These are phyloP conservation scores for Coptotermes formosanus DNA, from an alignment of 1,140 invertebrate genomes.

Conservation along the genomic window DNA sequence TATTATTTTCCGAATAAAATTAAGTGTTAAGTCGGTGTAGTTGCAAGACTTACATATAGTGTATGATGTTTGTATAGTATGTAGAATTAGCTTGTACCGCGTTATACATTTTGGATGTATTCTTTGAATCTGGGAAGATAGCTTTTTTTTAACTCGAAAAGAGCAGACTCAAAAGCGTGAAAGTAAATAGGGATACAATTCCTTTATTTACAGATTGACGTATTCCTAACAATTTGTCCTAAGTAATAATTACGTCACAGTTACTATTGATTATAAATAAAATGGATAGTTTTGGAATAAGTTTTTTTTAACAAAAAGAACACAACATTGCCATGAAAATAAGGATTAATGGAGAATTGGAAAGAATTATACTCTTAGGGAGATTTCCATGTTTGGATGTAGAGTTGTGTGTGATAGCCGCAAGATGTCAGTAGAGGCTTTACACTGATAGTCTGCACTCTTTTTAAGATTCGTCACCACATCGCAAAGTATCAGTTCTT, in stretches of 20 bases:
- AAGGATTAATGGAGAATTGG: not conserved
- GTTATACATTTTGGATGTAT: not conserved
- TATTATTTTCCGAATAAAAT: conserved; percentile 19
- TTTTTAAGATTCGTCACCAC: not conserved
- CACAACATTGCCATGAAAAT: not conserved
- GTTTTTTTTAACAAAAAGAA: not conserved
- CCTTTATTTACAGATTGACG: conserved; percentile 16
- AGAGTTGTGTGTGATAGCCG: conserved; percentile 9
- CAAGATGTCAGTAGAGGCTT: not conserved
- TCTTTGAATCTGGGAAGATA: conserved; percentile 20
- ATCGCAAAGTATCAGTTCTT: not conserved
- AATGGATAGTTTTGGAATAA: conserved; percentile 28
- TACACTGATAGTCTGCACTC: not conserved
- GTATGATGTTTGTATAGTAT: conserved; percentile 18
- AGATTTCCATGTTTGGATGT: not conserved
- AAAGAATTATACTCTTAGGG: not conserved
- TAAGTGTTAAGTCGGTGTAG: conserved; percentile 21
- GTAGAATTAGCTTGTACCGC: conserved; percentile 15
- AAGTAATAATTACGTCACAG: not conserved
- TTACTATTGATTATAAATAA: conserved; percentile 25
- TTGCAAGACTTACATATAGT: not conserved
- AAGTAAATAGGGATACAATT: not conserved
- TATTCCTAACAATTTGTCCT: conserved; percentile 2
- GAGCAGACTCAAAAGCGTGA: not conserved
- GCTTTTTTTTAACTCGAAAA: not conserved